Base-by-base conservation (phyloP, 2,888 invertebrate species). In the Eilema depressum region DNA sequence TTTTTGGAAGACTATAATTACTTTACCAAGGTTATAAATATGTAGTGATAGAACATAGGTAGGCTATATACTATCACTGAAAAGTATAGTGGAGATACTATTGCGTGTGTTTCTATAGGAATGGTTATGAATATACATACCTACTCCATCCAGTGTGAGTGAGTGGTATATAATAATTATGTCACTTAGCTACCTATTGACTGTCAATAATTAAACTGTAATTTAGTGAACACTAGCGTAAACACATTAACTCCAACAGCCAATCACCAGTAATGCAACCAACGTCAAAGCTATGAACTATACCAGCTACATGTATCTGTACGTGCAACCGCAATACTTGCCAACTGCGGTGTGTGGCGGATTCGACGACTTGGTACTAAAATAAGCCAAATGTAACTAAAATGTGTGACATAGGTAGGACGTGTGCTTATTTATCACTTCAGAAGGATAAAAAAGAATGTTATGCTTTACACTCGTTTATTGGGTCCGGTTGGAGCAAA, bases 241-340 rank as follows among this genome's bases (percentile, higher is more conserved):
- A 53, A 53, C n/a, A 53, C n/a, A 53, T 53, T n/a, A 53, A 8
- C 53, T 53, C n/a, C n/a, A n/a, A 53, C 53, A 53, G 53, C 53
- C 53, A 53, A 53, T 53, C n/a, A n/a, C 53, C 53, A 10, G 20
- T 53, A 53, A 53, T 53, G n/a, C 8, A 8, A n/a, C n/a, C n/a
- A 10, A 53, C 53, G 53, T n/a, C 53, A 53, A n/a, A 53, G 53
- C 53, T n/a, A 53, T 53, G n/a, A 53, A n/a, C n/a, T n/a, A 53
- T 53, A 53, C n/a, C 20, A 11, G 11, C 12, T 37, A 12, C 3
- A 1, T 10, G 10, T 20, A 20, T 0, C 8, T n/a, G 2, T 20
- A 20, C 1, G 20, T 7, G 20, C 8, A 1, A 53, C 47, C 47
- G 47, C 20, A 20, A 20, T n/a, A 53, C n/a, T 53, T n/a, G n/a